phyloP scores from a whole-genome alignment of 1,140 invertebrate genomes.

The Drosophila ogumai region DNA sequence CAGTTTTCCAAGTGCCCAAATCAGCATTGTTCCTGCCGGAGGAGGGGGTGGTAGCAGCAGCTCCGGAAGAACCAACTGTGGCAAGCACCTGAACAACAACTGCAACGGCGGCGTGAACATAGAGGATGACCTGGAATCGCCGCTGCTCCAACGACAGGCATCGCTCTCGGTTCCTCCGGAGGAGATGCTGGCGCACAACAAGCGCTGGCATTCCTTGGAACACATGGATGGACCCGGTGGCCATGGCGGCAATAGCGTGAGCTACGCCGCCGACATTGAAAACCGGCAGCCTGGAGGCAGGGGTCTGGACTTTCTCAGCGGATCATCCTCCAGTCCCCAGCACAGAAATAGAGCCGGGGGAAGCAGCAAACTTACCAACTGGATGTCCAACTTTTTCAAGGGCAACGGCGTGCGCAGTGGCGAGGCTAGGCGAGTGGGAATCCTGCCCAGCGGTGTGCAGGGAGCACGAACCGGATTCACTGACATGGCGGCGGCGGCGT shows the following conservation, averaged over 20 bases:
- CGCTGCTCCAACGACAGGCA: constrained; percentile 86
- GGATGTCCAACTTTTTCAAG: constrained; percentile 67
- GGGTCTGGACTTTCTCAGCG: constrained; percentile 19
- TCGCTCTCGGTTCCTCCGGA: constrained; percentile 85
- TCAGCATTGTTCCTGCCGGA: constrained; percentile 59
- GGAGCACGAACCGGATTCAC: constrained; percentile 68
- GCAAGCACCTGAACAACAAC: constrained; percentile 85
- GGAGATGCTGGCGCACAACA: constrained; percentile 86
- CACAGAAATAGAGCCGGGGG: constrained; percentile 21
- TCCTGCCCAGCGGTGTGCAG: constrained; percentile 66
- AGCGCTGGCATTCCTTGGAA: constrained; percentile 92
- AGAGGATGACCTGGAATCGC: constrained; percentile 86
- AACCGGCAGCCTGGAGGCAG: constrained; percentile 35
- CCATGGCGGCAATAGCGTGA: constrained; percentile 81
- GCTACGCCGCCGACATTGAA: constrained; percentile 77
- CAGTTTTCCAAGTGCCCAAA: constrained; percentile 66
- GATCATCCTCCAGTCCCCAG: constrained; percentile 22
- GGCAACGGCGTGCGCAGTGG: constrained; percentile 56
- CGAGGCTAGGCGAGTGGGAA: constrained; percentile 67
- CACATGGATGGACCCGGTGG: constrained; percentile 86
- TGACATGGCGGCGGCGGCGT: constrained; percentile 61
- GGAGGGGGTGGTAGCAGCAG: constrained; percentile 58
- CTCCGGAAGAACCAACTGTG: constrained; percentile 41
- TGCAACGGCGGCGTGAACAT: constrained; percentile 84
- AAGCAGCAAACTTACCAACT: constrained; percentile 55